Evolutionary conservation across 2,797 vertebrate genomes (phyloP), one percentile per base, ranked within the genome.

Genomic region (Chlorospingus semifuscus): DNA sequence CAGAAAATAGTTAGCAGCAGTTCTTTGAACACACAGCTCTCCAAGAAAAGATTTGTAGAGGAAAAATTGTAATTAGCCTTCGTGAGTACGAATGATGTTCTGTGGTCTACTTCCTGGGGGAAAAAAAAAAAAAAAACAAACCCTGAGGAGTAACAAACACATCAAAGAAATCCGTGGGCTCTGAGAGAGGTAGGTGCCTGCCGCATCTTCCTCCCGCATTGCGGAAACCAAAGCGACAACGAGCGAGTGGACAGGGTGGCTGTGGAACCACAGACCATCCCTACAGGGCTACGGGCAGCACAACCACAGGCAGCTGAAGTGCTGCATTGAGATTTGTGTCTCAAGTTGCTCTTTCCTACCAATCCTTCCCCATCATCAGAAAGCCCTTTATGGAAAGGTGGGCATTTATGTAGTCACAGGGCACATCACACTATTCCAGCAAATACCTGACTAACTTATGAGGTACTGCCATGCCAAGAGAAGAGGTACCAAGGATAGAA

Each of bases 151-250:
- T 64, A 91, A 94, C 46, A 74, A 94, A 94, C 81, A 70, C 78
- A 96, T 94, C 91, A 94, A 96, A 96, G 81, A 88, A 83, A 81
- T 21, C 29, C 0, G 11, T 20, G 41, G 56, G 83, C 71, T 96
- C 83, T 91, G 79, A 94, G 90, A 89, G 86, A 86, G 72, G 79
- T 46, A 91, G 66, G 82, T 64, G 91, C 70, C 59, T 95, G 95
- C 87, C 32, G 85, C 91, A 93, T 83, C 87, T 70, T 92, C 87
- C 69, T 90, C 93, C 94, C 21, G 89, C 90, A 95, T 76, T 97
- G 95, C 85, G 53, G 90, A 93, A 94, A 85, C 3, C 57, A 49
- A 60, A 3, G 50, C 1, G 2, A 55, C 5, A 15, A 53, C n/a
- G 23, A 46, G 20, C 0, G 4, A 83, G 63, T n/a, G 91, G 95